Evolutionary conservation across 1,140 invertebrate species (phyloP), one percentile per base, ranked within the genome.

Genomic region (Drosophila subobscura): DNA sequence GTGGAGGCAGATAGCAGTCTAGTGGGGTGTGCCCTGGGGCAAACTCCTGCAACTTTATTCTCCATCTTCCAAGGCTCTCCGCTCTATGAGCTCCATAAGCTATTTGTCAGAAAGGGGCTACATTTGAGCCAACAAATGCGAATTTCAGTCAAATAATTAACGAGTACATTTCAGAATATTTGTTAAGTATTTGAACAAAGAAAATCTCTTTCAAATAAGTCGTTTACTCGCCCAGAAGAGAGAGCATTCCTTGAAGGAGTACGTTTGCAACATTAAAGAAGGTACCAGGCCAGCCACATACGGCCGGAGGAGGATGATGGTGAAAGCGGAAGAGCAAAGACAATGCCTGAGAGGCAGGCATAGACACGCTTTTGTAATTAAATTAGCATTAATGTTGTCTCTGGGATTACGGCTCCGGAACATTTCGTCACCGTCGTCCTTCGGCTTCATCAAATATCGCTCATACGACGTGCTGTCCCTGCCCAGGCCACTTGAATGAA

Each of bases 301-400:
- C 12, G 33, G 33, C 0, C 4, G 33, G 27, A 29, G 27, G 6
- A 29, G 27, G 27, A 6, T 0, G 33, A 10, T 3, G 33, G 29
- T 20, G 16, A 1, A 20, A 20, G 16, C 27, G 29, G 29, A 53
- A 53, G 29, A 23, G 33, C 16, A 22, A 7, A 55, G 41, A 44
- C 53, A 55, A 55, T 57, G 61, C 47, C 49, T 44, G 46, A 51
- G 33, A 56, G 55, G 60, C 73, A 66, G 37, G 60, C 57, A 52
- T 53, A 75, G 68, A 79, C 77, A 83, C 66, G 73, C 65, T 80
- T 71, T 77, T 63, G 64, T 73, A 80, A 80, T 83, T 77, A 80
- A 73, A 85, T 86, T 81, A 80, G 81, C 77, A 67, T 83, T 77
- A 80, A 77, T 74, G 63, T 54, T 49, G 64, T 79, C 66, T 56